Evolutionary conservation across 2,888 invertebrate genomes (phyloP).

Genomic region (Cylloceria caligata): DNA sequence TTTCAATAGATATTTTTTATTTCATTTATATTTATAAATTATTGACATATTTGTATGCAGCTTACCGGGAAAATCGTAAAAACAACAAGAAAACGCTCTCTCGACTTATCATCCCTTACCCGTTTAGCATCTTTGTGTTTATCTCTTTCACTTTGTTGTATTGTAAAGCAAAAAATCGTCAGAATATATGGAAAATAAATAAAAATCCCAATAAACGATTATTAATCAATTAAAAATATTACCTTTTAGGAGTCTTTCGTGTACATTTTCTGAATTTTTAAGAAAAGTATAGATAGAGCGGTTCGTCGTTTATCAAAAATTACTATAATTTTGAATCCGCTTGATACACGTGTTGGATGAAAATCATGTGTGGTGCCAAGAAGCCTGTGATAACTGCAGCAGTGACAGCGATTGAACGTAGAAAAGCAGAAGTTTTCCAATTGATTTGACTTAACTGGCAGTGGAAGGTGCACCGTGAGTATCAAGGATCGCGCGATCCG

Average conservation of each 20-base stretch:
- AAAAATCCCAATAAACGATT: too few relatives aligned
- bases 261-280: too few relatives aligned
- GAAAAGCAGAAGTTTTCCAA: conserved; percentile 77
- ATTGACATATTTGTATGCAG: not conserved
- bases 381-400: conserved; percentile 33
- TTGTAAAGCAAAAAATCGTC: too few relatives aligned
- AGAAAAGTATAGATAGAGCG: not conserved
- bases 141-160: too few relatives aligned
- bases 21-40: not conserved
- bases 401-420: conserved; percentile 18
- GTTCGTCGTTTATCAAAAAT: not conserved
- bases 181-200: too few relatives aligned
- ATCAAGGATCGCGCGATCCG: conserved; percentile 46
- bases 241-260: too few relatives aligned
- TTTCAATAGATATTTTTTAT: conserved; percentile 2
- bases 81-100: too few relatives aligned
- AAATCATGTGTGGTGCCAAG: conserved; percentile 17
- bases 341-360: not conserved
- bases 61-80: not conserved
- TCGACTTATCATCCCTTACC: too few relatives aligned
- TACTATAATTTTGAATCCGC: not conserved
- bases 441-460: conserved; percentile 78
- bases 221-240: too few relatives aligned
- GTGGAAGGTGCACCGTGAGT: conserved; percentile 70
- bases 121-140: too few relatives aligned